These are phyloP conservation scores for Sorex araneus DNA, from an alignment of 2,113 vertebrate genomes.

Conservation along the genomic window DNA sequence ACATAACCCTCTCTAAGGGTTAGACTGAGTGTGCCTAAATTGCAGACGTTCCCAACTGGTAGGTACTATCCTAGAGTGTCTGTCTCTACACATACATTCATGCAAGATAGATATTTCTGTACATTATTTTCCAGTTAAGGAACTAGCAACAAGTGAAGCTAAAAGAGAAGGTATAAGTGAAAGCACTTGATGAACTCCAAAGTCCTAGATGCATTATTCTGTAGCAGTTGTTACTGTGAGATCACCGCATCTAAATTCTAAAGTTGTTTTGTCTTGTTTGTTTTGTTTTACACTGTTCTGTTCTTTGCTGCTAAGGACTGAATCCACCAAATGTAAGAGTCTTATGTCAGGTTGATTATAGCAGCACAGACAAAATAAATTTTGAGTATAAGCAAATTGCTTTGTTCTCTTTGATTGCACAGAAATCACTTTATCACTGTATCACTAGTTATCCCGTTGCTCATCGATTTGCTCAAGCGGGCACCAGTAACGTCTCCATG, in stretches of 20 bases:
- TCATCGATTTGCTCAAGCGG: no score
- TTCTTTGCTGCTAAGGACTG: no score
- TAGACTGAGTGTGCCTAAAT: slow-evolving; percentile 19
- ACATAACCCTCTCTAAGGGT: slow-evolving; percentile 8
- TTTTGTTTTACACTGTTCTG: no score
- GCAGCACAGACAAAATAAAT: slow-evolving; percentile 34
- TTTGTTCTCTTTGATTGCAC: slow-evolving; percentile 36
- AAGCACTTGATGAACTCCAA: background rate
- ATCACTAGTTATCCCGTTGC: no score
- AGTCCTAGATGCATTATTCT: background rate
- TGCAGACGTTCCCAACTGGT: background rate
- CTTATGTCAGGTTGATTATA: slow-evolving; percentile 2
- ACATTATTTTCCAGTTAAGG: slow-evolving; percentile 41
- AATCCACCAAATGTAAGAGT: background rate
- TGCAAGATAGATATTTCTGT: background rate
- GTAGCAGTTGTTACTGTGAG: background rate
- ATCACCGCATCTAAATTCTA: background rate
- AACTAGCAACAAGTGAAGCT: background rate
- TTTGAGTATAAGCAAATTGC: background rate
- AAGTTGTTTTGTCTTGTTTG: no score
- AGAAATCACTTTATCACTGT: no score
- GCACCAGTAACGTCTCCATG: no score
- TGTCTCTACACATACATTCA: background rate
- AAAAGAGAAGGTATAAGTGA: background rate
- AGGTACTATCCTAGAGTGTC: background rate